phyloP scores from a whole-genome alignment of 2,888 invertebrate genomes.

The Rotaria magnacalcarata region DNA sequence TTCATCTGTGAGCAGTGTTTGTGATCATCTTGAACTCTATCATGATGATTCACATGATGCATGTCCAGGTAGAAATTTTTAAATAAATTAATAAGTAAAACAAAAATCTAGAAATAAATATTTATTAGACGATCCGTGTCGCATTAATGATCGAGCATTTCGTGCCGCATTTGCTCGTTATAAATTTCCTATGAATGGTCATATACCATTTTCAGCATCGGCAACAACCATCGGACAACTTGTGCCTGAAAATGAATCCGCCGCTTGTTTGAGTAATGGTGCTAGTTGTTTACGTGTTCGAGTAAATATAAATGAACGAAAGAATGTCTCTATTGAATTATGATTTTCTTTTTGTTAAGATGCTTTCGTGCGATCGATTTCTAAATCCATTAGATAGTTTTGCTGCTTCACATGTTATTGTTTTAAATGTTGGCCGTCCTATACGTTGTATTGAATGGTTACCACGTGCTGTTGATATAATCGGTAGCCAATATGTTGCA shows the following conservation, averaged over 20 bases:
- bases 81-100: neutral
- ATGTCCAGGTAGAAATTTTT: slow-evolving; percentile 13
- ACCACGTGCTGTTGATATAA: slow-evolving; percentile 27
- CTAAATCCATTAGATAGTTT: slow-evolving; percentile 31
- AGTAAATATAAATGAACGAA: neutral
- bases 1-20: slow-evolving; percentile 25
- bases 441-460: slow-evolving; percentile 33
- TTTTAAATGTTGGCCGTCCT: slow-evolving; percentile 16
- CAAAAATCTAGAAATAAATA: too few species aligned
- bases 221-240: slow-evolving; percentile 20
- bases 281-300: slow-evolving; percentile 33
- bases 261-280: slow-evolving; percentile 32
- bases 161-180: slow-evolving; percentile 25
- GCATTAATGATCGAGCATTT: slow-evolving; percentile 32
- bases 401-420: slow-evolving; percentile 37
- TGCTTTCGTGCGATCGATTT: slow-evolving; percentile 33
- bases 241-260: slow-evolving; percentile 36
- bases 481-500: slow-evolving; percentile 32
- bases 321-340: neutral
- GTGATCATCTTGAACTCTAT: slow-evolving; percentile 36
- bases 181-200: slow-evolving; percentile 27
- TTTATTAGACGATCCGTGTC: slow-evolving; percentile 6
- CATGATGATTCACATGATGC: slow-evolving; percentile 33
- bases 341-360: neutral
- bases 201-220: slow-evolving; percentile 30